A percentile compares a stretch with the other conserved stretches of the same genome.
Evolutionary conservation across 2,888 invertebrate species (phyloP).

Genomic region (Agrypnus murinus): DNA sequence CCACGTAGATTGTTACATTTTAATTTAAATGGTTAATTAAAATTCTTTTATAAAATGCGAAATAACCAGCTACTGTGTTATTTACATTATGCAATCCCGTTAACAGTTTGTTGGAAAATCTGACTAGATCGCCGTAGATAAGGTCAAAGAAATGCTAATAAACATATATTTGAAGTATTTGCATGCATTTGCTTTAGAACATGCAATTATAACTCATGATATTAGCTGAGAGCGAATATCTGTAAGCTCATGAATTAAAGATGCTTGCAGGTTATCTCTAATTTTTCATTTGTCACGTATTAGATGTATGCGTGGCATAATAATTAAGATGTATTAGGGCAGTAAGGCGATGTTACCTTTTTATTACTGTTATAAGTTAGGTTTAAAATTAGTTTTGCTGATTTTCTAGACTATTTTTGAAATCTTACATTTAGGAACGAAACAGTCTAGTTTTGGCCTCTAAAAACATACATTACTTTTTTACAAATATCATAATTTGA

Average conservation of each 20-base stretch:
- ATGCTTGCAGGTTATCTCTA: slow-evolving; percentile 5
- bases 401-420: no score
- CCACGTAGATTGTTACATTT: no score
- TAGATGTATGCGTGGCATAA: neutral
- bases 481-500: no score
- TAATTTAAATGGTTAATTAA: slow-evolving; percentile 1
- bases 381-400: no score
- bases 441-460: no score
- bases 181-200: slow-evolving; percentile 31
- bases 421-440: no score
- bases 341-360: neutral
- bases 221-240: slow-evolving; percentile 36
- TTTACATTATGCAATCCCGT: slow-evolving; percentile 15
- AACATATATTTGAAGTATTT: slow-evolving; percentile 31
- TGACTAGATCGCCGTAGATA: neutral
- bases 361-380: no score
- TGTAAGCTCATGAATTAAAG: slow-evolving; percentile 16
- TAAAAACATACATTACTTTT: no score
- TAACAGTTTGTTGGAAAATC: slow-evolving; percentile 22
- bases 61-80: neutral
- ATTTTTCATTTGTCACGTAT: no score
- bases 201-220: slow-evolving; percentile 29
- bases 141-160: slow-evolving; percentile 32
- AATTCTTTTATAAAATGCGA: neutral
- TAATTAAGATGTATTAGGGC: slow-evolving; percentile 5